Percentiles rank a stretch among this genome's conserved stretches.
Evolutionary conservation across 2,888 invertebrate genomes (phyloP).

Genomic region (Achlya flavicornis): DNA sequence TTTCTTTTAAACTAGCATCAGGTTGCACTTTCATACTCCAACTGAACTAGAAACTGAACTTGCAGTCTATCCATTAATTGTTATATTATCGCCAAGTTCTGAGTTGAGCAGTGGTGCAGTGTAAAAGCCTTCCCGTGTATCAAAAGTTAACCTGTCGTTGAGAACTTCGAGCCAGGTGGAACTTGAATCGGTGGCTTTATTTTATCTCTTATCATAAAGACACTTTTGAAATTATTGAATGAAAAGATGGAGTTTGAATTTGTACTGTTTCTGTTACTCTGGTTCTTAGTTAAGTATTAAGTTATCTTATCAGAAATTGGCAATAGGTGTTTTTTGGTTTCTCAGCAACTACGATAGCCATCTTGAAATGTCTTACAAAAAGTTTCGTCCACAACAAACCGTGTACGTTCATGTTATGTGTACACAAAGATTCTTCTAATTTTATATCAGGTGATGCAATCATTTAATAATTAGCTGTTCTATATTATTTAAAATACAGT

Average conservation of each 20-base stretch:
- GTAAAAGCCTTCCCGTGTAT: conserved; percentile 62
- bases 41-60: conserved; percentile 22
- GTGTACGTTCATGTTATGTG: no score
- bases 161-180: conserved; percentile 45
- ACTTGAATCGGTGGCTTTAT: conserved; percentile 27
- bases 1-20: conserved; percentile 23
- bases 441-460: neutral
- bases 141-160: conserved; percentile 47
- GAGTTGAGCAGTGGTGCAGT: conserved; percentile 18
- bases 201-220: conserved; percentile 16
- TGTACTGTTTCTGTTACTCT: neutral
- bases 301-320: no score
- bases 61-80: conserved; percentile 40
- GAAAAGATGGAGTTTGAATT: neutral
- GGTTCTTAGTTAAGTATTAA: neutral
- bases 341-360: no score
- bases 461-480: neutral
- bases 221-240: conserved; percentile 4
- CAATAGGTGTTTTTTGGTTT: neutral
- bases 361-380: neutral
- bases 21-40: conserved; percentile 31
- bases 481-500: neutral
- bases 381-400: no score
- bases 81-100: conserved; percentile 17
- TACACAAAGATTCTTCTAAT: neutral